A percentile compares a stretch with the other conserved stretches of the same genome.
Conservation (phyloP, 2,888 invertebrate genomes). For the Euplagia quadripunctaria region DNA sequence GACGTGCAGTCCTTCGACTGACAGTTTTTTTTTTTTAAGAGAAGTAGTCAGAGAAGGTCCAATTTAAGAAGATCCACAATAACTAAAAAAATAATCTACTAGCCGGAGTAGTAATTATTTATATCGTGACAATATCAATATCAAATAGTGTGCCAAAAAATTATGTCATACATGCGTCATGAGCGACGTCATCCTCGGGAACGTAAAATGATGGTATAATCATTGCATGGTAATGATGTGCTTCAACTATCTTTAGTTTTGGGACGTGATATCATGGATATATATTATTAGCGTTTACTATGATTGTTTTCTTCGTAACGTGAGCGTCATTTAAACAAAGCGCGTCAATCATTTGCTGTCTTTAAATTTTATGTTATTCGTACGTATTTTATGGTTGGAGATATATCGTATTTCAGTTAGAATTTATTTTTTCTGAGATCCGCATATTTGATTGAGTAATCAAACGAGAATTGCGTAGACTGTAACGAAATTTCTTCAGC, state of each 20-base stretch:
- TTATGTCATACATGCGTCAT: constrained; percentile 50
- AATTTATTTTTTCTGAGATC: neutral
- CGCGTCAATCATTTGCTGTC: constrained; percentile 12
- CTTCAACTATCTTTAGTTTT: constrained; percentile 7
- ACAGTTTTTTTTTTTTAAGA: too few relatives aligned
- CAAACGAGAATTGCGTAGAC: neutral
- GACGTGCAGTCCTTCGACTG: too few relatives aligned
- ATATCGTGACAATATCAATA: constrained; percentile 29
- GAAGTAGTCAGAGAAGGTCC: too few relatives aligned
- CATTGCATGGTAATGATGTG: constrained; percentile 31
- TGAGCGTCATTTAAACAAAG: constrained; percentile 3
- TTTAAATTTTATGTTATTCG: constrained; percentile 14
- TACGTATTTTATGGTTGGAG: constrained; percentile 7
- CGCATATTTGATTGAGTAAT: neutral
- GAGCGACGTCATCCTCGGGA: constrained; percentile 26
- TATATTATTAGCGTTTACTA: constrained; percentile 18
- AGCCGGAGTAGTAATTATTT: constrained; percentile 28
- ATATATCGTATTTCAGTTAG: neutral
- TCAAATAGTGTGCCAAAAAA: constrained; percentile 39
- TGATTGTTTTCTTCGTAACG: constrained; percentile 20
- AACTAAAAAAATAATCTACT: constrained; percentile 18
- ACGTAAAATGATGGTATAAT: constrained; percentile 27
- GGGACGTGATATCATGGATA: constrained; percentile 17
- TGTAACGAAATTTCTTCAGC: neutral
- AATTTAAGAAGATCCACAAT: too few relatives aligned